These are phyloP conservation scores for Dione vanillae DNA, from an alignment of 2,888 invertebrate species.

Conservation along the genomic window DNA sequence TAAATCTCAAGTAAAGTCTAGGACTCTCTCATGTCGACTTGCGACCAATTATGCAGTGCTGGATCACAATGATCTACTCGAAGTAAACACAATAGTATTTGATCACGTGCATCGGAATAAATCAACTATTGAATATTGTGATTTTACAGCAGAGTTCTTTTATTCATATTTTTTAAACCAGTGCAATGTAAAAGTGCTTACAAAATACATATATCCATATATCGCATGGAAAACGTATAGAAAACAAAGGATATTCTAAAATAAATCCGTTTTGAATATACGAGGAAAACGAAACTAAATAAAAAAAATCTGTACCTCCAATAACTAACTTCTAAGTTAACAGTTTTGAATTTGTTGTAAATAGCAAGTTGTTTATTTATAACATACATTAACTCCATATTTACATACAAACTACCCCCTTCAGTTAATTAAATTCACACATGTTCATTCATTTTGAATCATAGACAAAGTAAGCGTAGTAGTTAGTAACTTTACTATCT, in stretches of 20 bases:
- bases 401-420: no score
- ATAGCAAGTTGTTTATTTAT: no score
- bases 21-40: not conserved
- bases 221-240: not conserved
- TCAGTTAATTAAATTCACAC: no score
- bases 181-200: not conserved
- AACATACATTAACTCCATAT: no score
- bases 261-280: conserved; percentile 1
- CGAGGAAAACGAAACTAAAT: not conserved
- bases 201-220: conserved; percentile 7
- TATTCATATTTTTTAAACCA: no score
- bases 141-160: conserved; percentile 1
- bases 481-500: no score
- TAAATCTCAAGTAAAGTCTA: no score
- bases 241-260: conserved; percentile 9
- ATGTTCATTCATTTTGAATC: no score
- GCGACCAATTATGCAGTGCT: not conserved
- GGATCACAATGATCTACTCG: not conserved
- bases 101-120: not conserved
- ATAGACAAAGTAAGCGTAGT: no score
- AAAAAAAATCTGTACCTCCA: not conserved
- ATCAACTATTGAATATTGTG: conserved; percentile 2
- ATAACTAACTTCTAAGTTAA: no score
- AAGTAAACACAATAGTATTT: not conserved
- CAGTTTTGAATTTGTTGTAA: no score